A percentile compares a stretch with the other conserved stretches of the same genome.
Conservation (phyloP, 1,140 invertebrate species). For the Microplitis demolitor region DNA sequence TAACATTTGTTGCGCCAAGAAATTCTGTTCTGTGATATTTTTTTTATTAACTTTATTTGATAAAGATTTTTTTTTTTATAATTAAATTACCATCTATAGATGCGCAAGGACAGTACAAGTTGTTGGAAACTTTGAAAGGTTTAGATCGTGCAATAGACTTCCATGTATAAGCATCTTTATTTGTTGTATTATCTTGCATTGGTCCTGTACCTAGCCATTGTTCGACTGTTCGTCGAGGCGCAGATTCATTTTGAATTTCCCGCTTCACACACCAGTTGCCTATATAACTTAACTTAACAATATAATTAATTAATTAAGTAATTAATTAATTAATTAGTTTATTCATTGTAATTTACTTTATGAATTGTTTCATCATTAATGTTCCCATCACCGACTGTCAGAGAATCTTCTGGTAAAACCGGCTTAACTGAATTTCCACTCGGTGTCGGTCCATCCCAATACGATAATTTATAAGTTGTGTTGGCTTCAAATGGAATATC, state of each 20-base stretch:
- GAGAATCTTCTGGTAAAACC: conserved; percentile 36
- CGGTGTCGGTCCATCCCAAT: conserved; percentile 55
- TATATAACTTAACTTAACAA: conserved; percentile 50
- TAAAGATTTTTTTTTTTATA: not conserved
- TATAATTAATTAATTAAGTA: not conserved
- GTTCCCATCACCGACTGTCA: conserved; percentile 37
- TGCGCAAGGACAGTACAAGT: conserved; percentile 42
- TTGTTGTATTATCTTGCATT: conserved; percentile 73
- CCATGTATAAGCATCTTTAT: conserved; percentile 74
- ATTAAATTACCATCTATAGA: conserved; percentile 33
- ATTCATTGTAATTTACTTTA: not conserved
- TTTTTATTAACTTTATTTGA: not conserved
- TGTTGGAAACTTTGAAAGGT: conserved; percentile 36
- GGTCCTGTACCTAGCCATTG: conserved; percentile 65
- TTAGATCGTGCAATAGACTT: conserved; percentile 61
- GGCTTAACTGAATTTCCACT: conserved; percentile 26
- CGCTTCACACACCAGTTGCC: conserved; percentile 52
- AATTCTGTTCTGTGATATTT: not conserved
- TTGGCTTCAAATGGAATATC: conserved; percentile 61
- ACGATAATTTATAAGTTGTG: conserved; percentile 67
- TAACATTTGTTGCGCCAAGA: too few relatives aligned
- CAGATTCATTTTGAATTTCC: conserved; percentile 36
- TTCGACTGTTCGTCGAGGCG: conserved; percentile 37
- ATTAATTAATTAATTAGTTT: not conserved
- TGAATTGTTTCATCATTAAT: conserved; percentile 44